These are phyloP conservation scores for Trachemys scripta DNA, from an alignment of 2,113 vertebrate genomes.

Conservation along the genomic window DNA sequence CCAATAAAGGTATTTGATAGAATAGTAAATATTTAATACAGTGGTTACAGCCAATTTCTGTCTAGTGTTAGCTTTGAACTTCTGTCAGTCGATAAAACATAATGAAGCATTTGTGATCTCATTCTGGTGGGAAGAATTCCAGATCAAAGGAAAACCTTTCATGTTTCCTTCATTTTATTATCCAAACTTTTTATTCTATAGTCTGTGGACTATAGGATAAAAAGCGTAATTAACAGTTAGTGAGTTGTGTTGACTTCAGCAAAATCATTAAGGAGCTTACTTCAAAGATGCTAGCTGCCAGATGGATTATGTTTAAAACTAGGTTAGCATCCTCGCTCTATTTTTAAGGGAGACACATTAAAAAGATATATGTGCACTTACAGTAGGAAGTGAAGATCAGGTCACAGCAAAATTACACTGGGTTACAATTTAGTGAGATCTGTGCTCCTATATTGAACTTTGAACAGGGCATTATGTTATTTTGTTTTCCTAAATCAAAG, in stretches of 20 bases:
- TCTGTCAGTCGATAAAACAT: constrained; percentile 34
- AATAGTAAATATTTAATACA: constrained; percentile 9
- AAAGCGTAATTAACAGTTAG: constrained; percentile 45
- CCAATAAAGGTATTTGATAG: not conserved
- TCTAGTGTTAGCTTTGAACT: constrained; percentile 54
- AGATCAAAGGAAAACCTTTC: constrained; percentile 51
- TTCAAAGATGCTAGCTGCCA: constrained; percentile 39
- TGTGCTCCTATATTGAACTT: not conserved
- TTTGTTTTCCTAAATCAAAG: not conserved
- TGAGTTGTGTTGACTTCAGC: constrained; percentile 11
- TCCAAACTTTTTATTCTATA: constrained; percentile 41
- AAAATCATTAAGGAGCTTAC: constrained; percentile 24
- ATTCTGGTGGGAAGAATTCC: constrained; percentile 5
- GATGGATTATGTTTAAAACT: constrained; percentile 21
- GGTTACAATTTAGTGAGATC: not conserved
- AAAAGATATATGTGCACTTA: not conserved
- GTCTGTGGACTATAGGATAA: constrained; percentile 4
- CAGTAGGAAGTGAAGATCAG: not conserved
- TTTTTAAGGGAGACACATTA: constrained; percentile 38
- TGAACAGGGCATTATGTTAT: not conserved
- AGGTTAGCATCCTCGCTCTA: constrained; percentile 8
- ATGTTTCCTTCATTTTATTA: constrained; percentile 47
- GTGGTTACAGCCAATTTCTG: not conserved
- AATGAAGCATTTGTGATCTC: constrained; percentile 56
- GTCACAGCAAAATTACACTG: not conserved